Base-by-base conservation (phyloP, 2,797 vertebrate species). In the Micromesistius poutassou region DNA sequence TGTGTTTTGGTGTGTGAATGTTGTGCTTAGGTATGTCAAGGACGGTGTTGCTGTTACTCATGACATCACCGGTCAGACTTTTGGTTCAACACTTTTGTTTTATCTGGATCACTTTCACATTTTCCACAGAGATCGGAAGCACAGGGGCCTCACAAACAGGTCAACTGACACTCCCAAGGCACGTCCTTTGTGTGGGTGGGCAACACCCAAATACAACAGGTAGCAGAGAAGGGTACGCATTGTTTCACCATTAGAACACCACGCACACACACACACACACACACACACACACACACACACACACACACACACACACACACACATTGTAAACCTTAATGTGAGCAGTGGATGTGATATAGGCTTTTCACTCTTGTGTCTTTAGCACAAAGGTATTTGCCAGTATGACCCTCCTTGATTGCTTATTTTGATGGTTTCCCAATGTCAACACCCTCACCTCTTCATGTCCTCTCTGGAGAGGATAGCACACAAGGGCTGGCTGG, bases 1-100 rank as follows among this genome's bases (percentile, higher is more conserved):
- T 87, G 80, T 25, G 70, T 31, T 81, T 87, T 86, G 82, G 86
- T 40, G 46, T 50, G 78, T 72, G 76, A 30, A 38, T 80, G 83
- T 87, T 76, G 40, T 16, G 46, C 72, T 78, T 78, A 70, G 50
- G 50, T 82, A 68, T 40, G 77, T 38, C 75, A 76, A 76, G 55
- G 55, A 70, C 75, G 38, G 22, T 62, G 77, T 30, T 22, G 31
- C 40, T 28, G 30, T 33, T 22, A 46, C 33, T 25, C 33, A 28
- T 42, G 33, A 68, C 72, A 46, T 42, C 38, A 72, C 13, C 30
- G 46, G 77, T 78, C 28, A 42, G 76, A 78, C 79, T 71, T 84
- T 82, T 85, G 76, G 80, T 75, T 74, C 80, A 62, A 80, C 28
- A 31, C 35, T 72, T 25, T 62, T 73, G 74, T 68, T 81, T 81